phyloP scores from a whole-genome alignment of 2,888 invertebrate species.

The Acrobeloides nanus region DNA sequence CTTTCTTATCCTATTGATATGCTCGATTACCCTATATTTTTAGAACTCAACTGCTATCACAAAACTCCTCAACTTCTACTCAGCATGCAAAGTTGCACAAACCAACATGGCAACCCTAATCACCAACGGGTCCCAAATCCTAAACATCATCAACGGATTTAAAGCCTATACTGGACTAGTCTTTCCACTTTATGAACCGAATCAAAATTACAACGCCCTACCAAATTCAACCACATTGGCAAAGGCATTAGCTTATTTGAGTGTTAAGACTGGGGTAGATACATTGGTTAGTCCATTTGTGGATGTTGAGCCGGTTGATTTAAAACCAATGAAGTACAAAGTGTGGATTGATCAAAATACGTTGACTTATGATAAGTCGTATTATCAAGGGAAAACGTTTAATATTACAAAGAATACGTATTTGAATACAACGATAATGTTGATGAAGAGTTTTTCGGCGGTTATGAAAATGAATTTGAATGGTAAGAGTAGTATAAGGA shows the following conservation, averaged over 20 bases:
- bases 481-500: too few species aligned
- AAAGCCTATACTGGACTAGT: neutral
- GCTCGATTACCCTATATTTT: too few species aligned
- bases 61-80: neutral
- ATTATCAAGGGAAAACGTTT: conserved; percentile 14
- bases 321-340: conserved; percentile 2
- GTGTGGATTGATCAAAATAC: conserved; percentile 16
- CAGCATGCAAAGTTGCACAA: neutral
- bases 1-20: too few species aligned
- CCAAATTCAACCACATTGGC: conserved; percentile 6
- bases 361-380: conserved; percentile 9
- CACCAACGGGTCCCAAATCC: neutral
- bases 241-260: conserved; percentile 13
- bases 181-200: conserved; percentile 3
- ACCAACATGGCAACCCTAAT: neutral
- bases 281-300: conserved; percentile 15
- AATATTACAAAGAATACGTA: conserved; percentile 9
- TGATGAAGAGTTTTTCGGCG: conserved; percentile 10
- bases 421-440: neutral
- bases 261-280: conserved; percentile 10
- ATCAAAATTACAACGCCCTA: neutral
- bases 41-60: neutral
- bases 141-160: conserved; percentile 1
- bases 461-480: conserved; percentile 4
- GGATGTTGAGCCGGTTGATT: conserved; percentile 8